Percentiles rank a stretch among this genome's conserved stretches.
Evolutionary conservation across 2,888 invertebrate genomes (phyloP).

Genomic region (Lydus trimaculatus): DNA sequence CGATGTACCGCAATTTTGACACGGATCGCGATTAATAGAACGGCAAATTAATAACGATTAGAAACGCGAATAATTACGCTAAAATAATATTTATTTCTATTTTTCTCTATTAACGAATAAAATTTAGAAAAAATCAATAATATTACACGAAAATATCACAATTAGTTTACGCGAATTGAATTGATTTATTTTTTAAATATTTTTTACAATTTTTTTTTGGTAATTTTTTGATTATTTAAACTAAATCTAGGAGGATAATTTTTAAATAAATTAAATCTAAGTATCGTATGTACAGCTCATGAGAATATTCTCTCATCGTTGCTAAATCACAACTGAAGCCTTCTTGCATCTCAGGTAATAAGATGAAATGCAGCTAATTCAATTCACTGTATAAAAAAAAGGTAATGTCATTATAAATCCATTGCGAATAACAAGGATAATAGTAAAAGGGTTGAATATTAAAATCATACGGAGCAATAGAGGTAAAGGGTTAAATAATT

Average conservation of each 20-base stretch:
- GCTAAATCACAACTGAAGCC: constrained; percentile 26
- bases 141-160: constrained; percentile 31
- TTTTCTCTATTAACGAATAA: neutral
- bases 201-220: constrained; percentile 23
- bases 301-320: constrained; percentile 27
- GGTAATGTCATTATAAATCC: neutral
- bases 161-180: constrained; percentile 21
- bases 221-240: constrained; percentile 6
- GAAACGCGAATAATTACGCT: neutral
- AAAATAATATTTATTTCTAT: neutral
- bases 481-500: constrained; percentile 24
- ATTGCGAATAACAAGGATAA: constrained; percentile 17
- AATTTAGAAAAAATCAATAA: neutral
- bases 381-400: neutral
- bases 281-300: constrained; percentile 17
- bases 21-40: neutral
- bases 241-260: neutral
- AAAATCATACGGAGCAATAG: constrained; percentile 15
- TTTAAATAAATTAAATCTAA: constrained; percentile 3
- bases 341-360: constrained; percentile 28
- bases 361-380: constrained; percentile 6
- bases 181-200: constrained; percentile 10
- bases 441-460: constrained; percentile 25
- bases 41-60: neutral
- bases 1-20: neutral